A percentile compares a stretch with the other conserved stretches of the same genome.
phyloP scores from a whole-genome alignment of 2,797 vertebrate species.

The Malacoctenus gilli region DNA sequence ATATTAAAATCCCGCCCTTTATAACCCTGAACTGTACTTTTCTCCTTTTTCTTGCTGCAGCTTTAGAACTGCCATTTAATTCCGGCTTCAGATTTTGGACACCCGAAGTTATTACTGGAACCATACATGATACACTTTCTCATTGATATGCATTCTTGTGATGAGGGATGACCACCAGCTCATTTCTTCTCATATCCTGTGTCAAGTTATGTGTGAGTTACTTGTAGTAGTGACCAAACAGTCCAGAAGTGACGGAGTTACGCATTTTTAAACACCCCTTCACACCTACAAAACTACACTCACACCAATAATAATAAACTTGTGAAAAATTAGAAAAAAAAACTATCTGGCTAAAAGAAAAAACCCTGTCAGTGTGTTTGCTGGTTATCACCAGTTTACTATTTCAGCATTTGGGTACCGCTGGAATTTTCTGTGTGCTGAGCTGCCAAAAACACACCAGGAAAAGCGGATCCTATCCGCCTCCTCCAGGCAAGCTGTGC shows the following conservation, averaged over 20 bases:
- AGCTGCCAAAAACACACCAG: constrained; percentile 38
- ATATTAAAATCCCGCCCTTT: not conserved
- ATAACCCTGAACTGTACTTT: no score
- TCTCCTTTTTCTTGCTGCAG: no score
- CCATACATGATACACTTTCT: not conserved
- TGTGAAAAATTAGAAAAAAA: constrained; percentile 28
- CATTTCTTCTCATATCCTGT: constrained; percentile 16
- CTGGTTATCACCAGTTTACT: no score
- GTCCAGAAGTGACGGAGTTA: no score
- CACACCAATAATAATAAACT: constrained; percentile 32
- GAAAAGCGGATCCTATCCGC: constrained; percentile 29
- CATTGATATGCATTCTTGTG: not conserved
- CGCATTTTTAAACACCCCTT: no score
- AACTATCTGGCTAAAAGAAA: no score
- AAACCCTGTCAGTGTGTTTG: no score
- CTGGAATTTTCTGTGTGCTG: constrained; percentile 25
- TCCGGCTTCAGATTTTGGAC: no score
- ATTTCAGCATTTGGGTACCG: constrained; percentile 51
- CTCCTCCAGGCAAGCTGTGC: constrained; percentile 10
- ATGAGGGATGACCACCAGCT: constrained; percentile 4
- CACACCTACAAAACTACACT: no score
- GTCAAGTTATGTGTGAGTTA: constrained; percentile 11
- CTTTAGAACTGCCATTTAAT: no score
- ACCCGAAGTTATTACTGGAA: no score
- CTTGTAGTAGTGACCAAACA: constrained; percentile 18